Conservation (phyloP, 2,888 invertebrate species). For the Latheticus oryzae region DNA sequence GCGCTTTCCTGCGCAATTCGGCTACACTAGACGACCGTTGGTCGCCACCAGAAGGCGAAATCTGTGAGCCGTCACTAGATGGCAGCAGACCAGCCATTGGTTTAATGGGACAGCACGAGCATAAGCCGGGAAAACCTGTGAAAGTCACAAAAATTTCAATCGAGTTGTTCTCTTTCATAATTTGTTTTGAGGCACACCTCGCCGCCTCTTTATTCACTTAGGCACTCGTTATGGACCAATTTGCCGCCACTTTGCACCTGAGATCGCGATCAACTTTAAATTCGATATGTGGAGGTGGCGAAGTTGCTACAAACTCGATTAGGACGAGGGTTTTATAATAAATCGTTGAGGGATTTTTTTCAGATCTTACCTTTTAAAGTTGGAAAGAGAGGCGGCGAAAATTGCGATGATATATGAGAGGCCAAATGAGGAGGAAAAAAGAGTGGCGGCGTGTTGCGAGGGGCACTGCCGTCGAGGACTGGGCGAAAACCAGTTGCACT, state of each 20-base stretch:
- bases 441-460: conserved; percentile 74
- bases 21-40: conserved; percentile 89
- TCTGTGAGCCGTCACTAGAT: conserved; percentile 62
- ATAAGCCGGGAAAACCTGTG: conserved; percentile 68
- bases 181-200: conserved; percentile 30
- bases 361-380: conserved; percentile 76
- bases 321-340: conserved; percentile 28
- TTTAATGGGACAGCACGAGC: conserved; percentile 84
- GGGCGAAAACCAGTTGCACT: conserved; percentile 73
- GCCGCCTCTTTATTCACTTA: conserved; percentile 56
- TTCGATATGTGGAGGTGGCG: conserved; percentile 46
- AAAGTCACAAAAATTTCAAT: conserved; percentile 3
- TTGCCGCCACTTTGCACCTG: conserved; percentile 61
- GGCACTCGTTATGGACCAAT: conserved; percentile 55
- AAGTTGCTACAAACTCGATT: conserved; percentile 31
- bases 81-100: conserved; percentile 64
- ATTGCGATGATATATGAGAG: conserved; percentile 77
- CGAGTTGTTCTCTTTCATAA: conserved; percentile 3
- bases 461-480: conserved; percentile 70
- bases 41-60: conserved; percentile 64
- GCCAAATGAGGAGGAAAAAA: conserved; percentile 87
- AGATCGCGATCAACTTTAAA: conserved; percentile 56
- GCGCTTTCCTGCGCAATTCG: conserved; percentile 90
- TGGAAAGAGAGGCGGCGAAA: conserved; percentile 86
- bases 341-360: conserved; percentile 27